Evolutionary conservation across 2,113 vertebrate species (phyloP), one percentile per base, ranked within the genome.

Genomic region (Rhinoderma darwinii): DNA sequence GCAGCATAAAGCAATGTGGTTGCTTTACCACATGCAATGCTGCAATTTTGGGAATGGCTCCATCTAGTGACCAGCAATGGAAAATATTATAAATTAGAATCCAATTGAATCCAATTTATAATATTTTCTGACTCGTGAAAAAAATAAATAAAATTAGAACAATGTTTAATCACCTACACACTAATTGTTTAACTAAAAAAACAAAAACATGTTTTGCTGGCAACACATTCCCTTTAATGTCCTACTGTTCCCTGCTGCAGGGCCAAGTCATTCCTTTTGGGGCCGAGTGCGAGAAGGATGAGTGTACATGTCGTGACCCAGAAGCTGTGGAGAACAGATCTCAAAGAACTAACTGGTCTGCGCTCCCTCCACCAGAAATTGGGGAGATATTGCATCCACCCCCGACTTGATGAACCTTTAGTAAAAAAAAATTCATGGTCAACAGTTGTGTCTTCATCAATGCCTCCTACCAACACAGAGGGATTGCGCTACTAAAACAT

Each of bases 221-320:
- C n/a, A n/a, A n/a, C n/a, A n/a, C n/a, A n/a, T n/a, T n/a, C n/a
- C n/a, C n/a, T n/a, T n/a, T n/a, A 72, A 35, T 51, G 15, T 77
- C 30, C 27, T 77, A 1, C 12, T 32, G n/a, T 51, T 77, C 0
- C 78, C 17, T 82, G 32, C 32, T 66, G 59, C 44, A 86, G 70
- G 84, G 61, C 22, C 89, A 99, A 97, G 98, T 99, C 88, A 96
- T 98, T 90, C 96, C 96, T 0, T 99, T 99, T 83, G 97, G 96
- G 88, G 96, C 95, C 0, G 96, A 98, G 91, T 99, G 98, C 70
- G 95, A 97, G 89, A 93, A 94, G 89, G 98, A 99, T 0, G 98
- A 99, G 83, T 99, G 98, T 92, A 96, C 96, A 2, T 99, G 98
- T 91, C 96, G 96, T 0, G 98, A 99, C 92, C 98, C 96, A 0